Conservation (phyloP, 1,140 invertebrate species). For the Meteorus sp. region DNA sequence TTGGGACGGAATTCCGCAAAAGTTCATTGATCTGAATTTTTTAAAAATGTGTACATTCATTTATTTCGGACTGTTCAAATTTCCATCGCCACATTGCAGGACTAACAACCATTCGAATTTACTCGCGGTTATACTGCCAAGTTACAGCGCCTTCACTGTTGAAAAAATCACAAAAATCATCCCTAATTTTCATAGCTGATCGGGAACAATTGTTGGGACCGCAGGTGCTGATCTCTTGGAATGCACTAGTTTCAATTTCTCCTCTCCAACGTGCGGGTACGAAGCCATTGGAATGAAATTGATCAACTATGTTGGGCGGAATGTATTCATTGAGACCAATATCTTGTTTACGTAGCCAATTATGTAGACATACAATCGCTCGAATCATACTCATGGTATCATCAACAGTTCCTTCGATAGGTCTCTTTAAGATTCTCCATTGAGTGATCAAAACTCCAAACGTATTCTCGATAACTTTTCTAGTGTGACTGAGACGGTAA, state of each 20-base stretch:
- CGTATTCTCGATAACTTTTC: slow-evolving; percentile 46
- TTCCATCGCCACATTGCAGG: neutral
- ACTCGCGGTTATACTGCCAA: slow-evolving; percentile 2
- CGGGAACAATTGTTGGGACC: neutral
- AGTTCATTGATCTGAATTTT: too few relatives aligned
- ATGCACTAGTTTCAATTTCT: neutral
- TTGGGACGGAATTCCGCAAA: too few relatives aligned
- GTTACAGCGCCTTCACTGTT: slow-evolving; percentile 3
- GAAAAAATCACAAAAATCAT: slow-evolving; percentile 3
- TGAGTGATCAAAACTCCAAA: slow-evolving; percentile 42
- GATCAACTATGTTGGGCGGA: neutral
- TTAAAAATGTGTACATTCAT: too few relatives aligned
- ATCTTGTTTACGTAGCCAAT: slow-evolving; percentile 22
- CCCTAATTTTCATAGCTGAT: neutral
- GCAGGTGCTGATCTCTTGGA: neutral
- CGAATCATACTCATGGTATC: slow-evolving; percentile 4
- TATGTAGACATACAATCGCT: slow-evolving; percentile 22
- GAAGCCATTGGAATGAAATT: neutral
- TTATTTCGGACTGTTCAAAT: neutral
- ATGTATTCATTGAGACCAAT: neutral
- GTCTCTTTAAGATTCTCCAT: slow-evolving; percentile 23
- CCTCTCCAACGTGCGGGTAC: neutral
- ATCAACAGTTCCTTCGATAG: slow-evolving; percentile 1
- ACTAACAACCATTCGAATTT: neutral
- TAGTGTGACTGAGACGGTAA: slow-evolving; percentile 47